Percentiles rank a stretch among this genome's conserved stretches.
Evolutionary conservation across 2,888 invertebrate genomes (phyloP).

Genomic region (Gryllus longicercus): DNA sequence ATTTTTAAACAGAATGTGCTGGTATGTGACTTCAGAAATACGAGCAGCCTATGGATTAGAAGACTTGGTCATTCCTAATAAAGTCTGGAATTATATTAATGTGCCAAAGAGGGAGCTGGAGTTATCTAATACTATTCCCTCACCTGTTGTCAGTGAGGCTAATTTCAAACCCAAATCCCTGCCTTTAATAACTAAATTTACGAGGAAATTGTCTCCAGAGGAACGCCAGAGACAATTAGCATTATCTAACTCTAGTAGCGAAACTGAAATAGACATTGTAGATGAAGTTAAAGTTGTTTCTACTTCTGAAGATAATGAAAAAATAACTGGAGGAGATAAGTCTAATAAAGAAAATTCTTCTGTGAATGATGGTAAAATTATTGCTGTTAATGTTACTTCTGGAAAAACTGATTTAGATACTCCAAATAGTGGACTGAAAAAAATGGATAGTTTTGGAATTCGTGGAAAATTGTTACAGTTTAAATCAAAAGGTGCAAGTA

Average conservation of each 20-base stretch:
- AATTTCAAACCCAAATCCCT: conserved; percentile 21
- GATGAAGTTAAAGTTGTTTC: not conserved
- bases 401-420: not conserved
- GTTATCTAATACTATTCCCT: not conserved
- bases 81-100: conserved; percentile 33
- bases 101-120: conserved; percentile 30
- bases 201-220: conserved; percentile 44
- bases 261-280: not conserved
- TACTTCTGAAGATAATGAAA: not conserved
- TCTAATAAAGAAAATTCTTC: too few species aligned
- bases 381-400: not conserved
- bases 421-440: not conserved
- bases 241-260: not conserved
- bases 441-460: not conserved
- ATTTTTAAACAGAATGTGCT: conserved; percentile 58
- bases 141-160: not conserved
- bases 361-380: too few species aligned
- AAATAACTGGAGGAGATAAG: too few species aligned
- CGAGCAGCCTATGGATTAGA: conserved; percentile 29
- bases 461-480: not conserved
- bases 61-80: conserved; percentile 32
- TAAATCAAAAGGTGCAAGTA: not conserved
- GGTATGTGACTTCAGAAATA: conserved; percentile 54
- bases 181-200: conserved; percentile 40
- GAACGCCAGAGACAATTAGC: conserved; percentile 42